Evolutionary conservation across 1,140 invertebrate genomes (phyloP).

Genomic region (Halictus rubicundus): DNA sequence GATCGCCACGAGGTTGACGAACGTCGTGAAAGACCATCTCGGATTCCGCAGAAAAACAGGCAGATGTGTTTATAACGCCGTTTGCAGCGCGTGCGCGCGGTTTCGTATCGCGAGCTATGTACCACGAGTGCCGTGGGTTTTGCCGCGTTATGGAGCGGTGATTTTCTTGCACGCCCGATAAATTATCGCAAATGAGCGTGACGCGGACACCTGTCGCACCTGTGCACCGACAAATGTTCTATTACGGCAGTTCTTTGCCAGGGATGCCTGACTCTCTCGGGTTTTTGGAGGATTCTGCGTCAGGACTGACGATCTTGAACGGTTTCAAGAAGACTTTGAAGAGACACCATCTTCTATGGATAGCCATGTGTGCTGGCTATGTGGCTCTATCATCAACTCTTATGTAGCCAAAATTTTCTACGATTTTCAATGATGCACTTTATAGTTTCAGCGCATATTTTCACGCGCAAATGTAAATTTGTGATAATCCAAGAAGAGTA

Average conservation of each 20-base stretch:
- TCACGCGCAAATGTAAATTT: no score
- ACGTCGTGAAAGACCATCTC: slow-evolving; percentile 17
- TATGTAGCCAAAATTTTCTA: no score
- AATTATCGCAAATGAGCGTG: slow-evolving; percentile 40
- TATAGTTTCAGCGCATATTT: no score
- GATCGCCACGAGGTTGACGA: slow-evolving; percentile 48
- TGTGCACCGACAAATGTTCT: background rate
- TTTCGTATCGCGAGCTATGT: slow-evolving; percentile 10
- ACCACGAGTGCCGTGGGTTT: background rate
- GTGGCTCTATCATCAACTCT: no score
- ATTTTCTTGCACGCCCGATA: slow-evolving; percentile 12
- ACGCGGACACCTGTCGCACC: slow-evolving; percentile 22
- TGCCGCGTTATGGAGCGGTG: background rate
- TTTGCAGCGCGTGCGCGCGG: background rate
- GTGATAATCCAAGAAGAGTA: no score
- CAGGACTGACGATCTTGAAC: no score
- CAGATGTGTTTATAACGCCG: slow-evolving; percentile 27
- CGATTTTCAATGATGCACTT: no score
- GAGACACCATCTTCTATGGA: no score
- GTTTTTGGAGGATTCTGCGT: background rate
- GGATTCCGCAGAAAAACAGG: slow-evolving; percentile 26
- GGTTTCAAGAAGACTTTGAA: no score
- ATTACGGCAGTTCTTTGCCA: background rate
- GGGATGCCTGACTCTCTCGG: background rate
- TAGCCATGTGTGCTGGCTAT: no score